Conservation (phyloP, 2,113 vertebrate genomes). For the Pangasianodon hypophthalmus region DNA sequence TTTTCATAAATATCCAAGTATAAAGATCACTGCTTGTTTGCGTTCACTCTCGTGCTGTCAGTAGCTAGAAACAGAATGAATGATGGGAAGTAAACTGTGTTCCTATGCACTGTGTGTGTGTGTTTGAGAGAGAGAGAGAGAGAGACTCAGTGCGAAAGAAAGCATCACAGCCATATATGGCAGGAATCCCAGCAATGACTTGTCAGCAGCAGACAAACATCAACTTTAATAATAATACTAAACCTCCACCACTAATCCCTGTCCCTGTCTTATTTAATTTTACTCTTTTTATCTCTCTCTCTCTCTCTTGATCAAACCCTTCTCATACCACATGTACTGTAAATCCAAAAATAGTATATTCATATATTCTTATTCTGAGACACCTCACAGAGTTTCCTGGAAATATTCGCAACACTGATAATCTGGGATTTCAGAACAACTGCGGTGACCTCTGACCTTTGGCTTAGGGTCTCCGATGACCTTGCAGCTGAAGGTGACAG, state of each 20-base stretch:
- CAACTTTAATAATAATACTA: conserved; percentile 14
- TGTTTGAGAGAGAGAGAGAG: background rate
- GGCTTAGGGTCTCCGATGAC: conserved; percentile 89
- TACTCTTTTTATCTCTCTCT: background rate
- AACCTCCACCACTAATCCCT: background rate
- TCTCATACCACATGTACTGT: background rate
- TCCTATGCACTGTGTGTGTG: background rate
- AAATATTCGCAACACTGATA: background rate
- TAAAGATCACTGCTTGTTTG: background rate
- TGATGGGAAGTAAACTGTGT: background rate
- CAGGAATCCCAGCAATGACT: conserved; percentile 24
- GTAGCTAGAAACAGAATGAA: background rate
- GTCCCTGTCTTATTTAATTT: background rate
- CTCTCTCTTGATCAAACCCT: too few species aligned
- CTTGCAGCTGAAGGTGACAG: conserved; percentile 91
- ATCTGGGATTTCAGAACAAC: background rate
- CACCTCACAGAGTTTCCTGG: background rate
- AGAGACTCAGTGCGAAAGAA: background rate
- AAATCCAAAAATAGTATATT: background rate
- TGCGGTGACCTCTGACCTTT: conserved; percentile 78
- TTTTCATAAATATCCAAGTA: background rate
- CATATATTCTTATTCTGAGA: background rate
- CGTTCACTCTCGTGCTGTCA: background rate
- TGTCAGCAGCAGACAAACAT: conserved; percentile 21
- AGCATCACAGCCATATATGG: conserved; percentile 42